phyloP scores from a whole-genome alignment of 1,140 invertebrate species.

The Drosophila sp. region DNA sequence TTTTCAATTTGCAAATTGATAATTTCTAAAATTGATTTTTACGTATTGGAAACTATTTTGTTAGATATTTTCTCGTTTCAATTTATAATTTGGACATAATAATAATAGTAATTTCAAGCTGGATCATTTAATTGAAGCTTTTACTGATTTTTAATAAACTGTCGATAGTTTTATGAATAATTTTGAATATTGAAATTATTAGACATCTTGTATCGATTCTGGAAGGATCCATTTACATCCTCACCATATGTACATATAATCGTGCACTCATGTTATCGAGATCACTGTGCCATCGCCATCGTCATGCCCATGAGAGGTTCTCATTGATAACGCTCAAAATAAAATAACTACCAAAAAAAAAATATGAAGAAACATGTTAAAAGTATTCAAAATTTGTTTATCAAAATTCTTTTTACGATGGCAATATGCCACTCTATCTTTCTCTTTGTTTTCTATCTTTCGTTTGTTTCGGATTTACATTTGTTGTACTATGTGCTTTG shows the following conservation, averaged over 20 bases:
- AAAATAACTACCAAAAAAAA: slow-evolving; percentile 18
- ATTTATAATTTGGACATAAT: too few species aligned
- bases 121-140: too few species aligned
- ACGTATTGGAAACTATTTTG: too few species aligned
- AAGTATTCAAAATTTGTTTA: slow-evolving; percentile 65
- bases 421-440: slow-evolving; percentile 58
- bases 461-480: slow-evolving; percentile 52
- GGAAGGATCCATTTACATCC: neutral
- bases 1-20: too few species aligned
- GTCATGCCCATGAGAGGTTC: slow-evolving; percentile 35
- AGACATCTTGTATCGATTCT: neutral
- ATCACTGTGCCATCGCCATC: slow-evolving; percentile 42
- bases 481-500: slow-evolving; percentile 39
- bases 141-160: too few species aligned
- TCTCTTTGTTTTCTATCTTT: slow-evolving; percentile 56
- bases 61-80: too few species aligned
- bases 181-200: too few species aligned
- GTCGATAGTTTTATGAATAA: too few species aligned
- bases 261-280: slow-evolving; percentile 11
- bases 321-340: slow-evolving; percentile 51
- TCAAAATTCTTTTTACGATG: slow-evolving; percentile 56
- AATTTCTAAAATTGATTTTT: too few species aligned
- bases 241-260: slow-evolving; percentile 15
- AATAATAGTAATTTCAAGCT: too few species aligned
- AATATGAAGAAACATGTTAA: slow-evolving; percentile 25